Conservation (phyloP, 2,888 invertebrate genomes). For the Aphodius sticticus region DNA sequence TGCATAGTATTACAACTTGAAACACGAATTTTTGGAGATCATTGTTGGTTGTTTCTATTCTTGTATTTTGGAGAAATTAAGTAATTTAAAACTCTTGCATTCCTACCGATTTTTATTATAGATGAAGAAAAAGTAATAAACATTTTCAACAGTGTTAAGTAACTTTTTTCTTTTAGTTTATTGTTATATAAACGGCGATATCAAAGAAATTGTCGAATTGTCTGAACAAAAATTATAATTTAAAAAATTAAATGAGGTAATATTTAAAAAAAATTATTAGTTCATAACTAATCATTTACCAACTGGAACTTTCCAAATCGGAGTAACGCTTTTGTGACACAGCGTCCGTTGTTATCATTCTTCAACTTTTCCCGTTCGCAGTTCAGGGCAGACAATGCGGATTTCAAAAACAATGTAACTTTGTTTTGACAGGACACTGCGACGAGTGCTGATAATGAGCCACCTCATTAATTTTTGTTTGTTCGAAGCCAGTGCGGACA, state of each 20-base stretch:
- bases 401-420: not conserved
- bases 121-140: too few species aligned
- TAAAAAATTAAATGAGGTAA: not conserved
- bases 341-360: not conserved
- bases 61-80: too few species aligned
- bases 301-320: not conserved
- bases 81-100: too few species aligned
- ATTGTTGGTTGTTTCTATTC: too few species aligned
- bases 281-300: not conserved
- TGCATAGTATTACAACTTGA: too few species aligned
- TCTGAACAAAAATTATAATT: too few species aligned
- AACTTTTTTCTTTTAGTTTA: too few species aligned
- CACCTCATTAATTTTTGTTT: constrained; percentile 4
- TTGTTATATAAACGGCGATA: too few species aligned
- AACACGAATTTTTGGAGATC: too few species aligned
- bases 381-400: not conserved
- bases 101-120: too few species aligned
- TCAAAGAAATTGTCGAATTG: too few species aligned
- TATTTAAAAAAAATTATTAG: not conserved
- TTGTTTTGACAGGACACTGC: not conserved
- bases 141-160: too few species aligned
- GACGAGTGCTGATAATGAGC: not conserved
- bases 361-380: not conserved
- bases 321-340: not conserved
- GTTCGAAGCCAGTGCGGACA: not conserved